Evolutionary conservation across 2,888 invertebrate genomes (phyloP).

Genomic region (Drosophila melanosoma): DNA sequence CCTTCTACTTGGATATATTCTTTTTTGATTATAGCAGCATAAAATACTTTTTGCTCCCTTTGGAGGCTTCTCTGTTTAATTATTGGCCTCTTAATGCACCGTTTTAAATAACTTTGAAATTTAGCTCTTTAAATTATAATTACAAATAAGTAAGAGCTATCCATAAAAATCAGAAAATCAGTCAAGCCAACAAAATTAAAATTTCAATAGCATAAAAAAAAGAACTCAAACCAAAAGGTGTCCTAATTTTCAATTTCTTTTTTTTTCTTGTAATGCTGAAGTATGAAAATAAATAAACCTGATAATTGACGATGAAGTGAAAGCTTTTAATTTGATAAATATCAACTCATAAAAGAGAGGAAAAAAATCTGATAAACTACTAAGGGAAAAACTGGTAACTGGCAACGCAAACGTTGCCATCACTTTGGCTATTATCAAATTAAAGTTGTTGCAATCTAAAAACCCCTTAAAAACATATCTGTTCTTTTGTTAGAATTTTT

Average conservation of each 20-base stretch:
- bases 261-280: not conserved
- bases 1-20: not conserved
- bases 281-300: not conserved
- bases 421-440: constrained; percentile 6
- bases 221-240: not conserved
- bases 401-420: not conserved
- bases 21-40: not conserved
- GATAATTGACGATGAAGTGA: not conserved
- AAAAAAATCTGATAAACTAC: not conserved
- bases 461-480: constrained; percentile 33
- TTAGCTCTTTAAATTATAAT: not conserved
- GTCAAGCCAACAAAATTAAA: not conserved
- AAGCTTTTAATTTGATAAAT: not conserved
- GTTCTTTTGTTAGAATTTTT: not conserved
- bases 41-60: not conserved
- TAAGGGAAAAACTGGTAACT: not conserved
- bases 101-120: not conserved
- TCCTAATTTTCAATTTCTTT: not conserved
- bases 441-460: constrained; percentile 12
- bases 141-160: not conserved
- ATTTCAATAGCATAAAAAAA: not conserved
- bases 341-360: too few species aligned
- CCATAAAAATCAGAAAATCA: not conserved
- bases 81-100: not conserved
- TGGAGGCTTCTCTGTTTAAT: not conserved